These are phyloP conservation scores for Gavialis gangeticus DNA, from an alignment of 2,113 vertebrate genomes.

Conservation along the genomic window DNA sequence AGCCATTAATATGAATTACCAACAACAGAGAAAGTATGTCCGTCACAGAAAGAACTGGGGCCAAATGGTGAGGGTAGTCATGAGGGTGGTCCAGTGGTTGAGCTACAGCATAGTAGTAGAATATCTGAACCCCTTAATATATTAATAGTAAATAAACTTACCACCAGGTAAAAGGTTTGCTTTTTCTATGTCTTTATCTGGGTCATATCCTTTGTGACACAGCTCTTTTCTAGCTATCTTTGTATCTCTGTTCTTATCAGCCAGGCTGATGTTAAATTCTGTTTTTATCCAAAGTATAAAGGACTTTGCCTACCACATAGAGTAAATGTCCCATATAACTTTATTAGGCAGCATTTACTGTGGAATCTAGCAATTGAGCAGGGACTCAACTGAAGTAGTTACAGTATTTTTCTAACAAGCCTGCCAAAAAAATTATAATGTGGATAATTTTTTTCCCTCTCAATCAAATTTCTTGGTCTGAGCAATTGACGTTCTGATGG, in stretches of 20 bases:
- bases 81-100: neutral
- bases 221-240: neutral
- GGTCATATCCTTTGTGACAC: neutral
- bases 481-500: neutral
- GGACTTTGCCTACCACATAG: neutral
- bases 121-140: neutral
- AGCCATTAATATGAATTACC: neutral
- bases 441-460: neutral
- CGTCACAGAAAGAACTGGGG: neutral
- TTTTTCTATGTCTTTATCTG: conserved; percentile 16
- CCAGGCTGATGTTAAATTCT: neutral
- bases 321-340: neutral
- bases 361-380: neutral
- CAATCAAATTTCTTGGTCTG: neutral
- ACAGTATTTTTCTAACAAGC: neutral
- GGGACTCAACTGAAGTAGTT: neutral
- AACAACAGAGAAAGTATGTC: neutral
- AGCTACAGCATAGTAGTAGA: neutral
- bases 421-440: neutral
- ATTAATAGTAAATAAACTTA: neutral
- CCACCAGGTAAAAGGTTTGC: neutral
- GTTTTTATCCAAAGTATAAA: conserved; percentile 8
- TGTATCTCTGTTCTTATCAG: neutral
- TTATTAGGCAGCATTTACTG: neutral
- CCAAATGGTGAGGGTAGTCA: neutral